phyloP scores from a whole-genome alignment of 2,113 vertebrate genomes.

The Oryzias curvinotus region DNA sequence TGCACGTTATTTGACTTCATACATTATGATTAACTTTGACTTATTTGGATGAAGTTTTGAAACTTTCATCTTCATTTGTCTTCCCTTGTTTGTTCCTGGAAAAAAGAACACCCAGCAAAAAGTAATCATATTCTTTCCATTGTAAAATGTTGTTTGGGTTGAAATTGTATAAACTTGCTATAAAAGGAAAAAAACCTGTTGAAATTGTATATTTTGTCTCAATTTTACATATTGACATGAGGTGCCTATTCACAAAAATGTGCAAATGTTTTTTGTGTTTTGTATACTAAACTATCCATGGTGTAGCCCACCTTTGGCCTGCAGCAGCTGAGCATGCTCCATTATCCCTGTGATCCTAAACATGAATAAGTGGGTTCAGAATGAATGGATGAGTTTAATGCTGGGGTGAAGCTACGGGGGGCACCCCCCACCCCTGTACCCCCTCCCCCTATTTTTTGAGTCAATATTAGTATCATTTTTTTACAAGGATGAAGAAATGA shows the following conservation, averaged over 20 bases:
- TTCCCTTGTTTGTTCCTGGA: conserved; percentile 2
- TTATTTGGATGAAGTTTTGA: neutral
- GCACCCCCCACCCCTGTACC: no score
- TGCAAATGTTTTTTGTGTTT: neutral
- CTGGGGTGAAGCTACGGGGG: no score
- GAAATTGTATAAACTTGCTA: neutral
- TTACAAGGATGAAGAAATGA: no score
- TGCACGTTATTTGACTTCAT: no score
- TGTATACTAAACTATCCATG: no score
- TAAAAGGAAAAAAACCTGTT: neutral
- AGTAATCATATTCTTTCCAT: neutral
- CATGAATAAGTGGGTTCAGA: no score
- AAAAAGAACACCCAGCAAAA: neutral
- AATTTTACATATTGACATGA: no score
- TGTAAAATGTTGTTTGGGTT: no score
- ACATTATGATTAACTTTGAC: neutral
- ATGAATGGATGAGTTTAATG: no score
- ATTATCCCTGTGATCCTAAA: no score
- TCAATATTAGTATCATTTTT: no score
- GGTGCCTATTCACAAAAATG: neutral
- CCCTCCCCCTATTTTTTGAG: no score
- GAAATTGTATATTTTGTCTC: neutral
- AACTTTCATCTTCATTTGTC: neutral
- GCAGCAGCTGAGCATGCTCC: neutral
- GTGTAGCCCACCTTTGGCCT: neutral